Evolutionary conservation across 2,797 vertebrate genomes (phyloP).

Genomic region (Notolabrus celidotus): DNA sequence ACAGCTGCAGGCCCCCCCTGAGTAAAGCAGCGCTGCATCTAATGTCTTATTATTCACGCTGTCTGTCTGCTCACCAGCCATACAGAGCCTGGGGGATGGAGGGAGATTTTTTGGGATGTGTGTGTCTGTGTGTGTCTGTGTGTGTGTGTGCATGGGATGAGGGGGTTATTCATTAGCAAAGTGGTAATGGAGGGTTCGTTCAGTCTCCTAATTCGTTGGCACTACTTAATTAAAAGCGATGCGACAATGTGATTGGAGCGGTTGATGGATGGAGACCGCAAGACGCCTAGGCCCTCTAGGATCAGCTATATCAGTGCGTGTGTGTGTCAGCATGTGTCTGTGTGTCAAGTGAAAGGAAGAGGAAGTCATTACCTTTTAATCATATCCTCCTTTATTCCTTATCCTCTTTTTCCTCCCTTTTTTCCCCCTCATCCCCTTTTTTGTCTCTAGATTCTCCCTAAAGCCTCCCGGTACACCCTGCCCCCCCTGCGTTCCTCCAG

Average conservation of each 20-base stretch:
- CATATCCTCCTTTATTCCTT: conserved; percentile 62
- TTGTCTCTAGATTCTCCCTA: conserved; percentile 59
- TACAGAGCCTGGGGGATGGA: conserved; percentile 62
- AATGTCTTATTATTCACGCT: conserved; percentile 82
- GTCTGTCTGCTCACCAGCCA: conserved; percentile 75
- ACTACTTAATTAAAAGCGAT: conserved; percentile 80
- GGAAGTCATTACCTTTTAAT: conserved; percentile 82
- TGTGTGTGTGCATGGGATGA: conserved; percentile 39
- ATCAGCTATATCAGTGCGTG: conserved; percentile 29
- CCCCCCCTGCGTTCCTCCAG: conserved; percentile 54
- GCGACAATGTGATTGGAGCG: conserved; percentile 66
- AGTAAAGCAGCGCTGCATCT: conserved; percentile 63
- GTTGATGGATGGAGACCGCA: conserved; percentile 68
- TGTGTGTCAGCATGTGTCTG: conserved; percentile 36
- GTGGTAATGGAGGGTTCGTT: conserved; percentile 68
- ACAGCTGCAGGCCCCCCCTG: conserved; percentile 74
- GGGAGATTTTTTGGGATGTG: conserved; percentile 37
- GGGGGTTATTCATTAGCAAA: conserved; percentile 65
- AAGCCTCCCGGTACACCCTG: conserved; percentile 37
- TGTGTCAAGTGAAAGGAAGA: conserved; percentile 62
- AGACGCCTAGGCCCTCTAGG: conserved; percentile 54
- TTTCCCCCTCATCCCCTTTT: conserved; percentile 48
- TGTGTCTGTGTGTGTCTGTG: conserved; percentile 31
- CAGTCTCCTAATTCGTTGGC: conserved; percentile 70
- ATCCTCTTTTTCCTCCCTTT: conserved; percentile 42